Evolutionary conservation across 1,140 invertebrate genomes (phyloP).

Genomic region (Neotoxoptera formosana): DNA sequence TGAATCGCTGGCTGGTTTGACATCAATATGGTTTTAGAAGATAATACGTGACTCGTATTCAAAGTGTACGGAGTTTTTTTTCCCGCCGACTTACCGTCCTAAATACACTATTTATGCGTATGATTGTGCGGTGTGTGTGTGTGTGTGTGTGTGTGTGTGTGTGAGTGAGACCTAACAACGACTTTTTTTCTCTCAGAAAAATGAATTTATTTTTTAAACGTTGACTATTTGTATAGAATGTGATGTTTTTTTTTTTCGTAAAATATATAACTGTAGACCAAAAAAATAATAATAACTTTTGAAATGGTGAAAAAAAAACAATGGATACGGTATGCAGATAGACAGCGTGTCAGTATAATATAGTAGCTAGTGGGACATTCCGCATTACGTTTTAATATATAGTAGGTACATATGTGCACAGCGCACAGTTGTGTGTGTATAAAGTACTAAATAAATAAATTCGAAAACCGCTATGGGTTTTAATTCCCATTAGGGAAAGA

Average conservation of each 20-base stretch:
- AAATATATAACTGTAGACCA: background rate
- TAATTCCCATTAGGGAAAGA: slow-evolving; percentile 29
- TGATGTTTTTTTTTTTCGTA: background rate
- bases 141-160: background rate
- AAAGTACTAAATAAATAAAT: slow-evolving; percentile 22
- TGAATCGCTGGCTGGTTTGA: background rate
- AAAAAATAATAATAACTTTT: slow-evolving; percentile 16
- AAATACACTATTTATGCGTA: too few species aligned
- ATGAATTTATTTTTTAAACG: background rate
- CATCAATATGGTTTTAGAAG: background rate
- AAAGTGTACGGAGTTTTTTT: background rate
- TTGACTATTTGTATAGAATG: background rate
- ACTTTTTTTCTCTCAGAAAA: background rate
- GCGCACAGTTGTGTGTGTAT: background rate
- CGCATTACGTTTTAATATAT: background rate
- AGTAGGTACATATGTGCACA: background rate
- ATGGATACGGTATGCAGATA: slow-evolving; percentile 6
- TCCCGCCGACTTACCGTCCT: background rate
- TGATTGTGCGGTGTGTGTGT: background rate
- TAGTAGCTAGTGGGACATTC: background rate
- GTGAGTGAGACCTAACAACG: background rate
- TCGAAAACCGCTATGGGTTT: background rate
- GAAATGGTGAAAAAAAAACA: slow-evolving; percentile 29
- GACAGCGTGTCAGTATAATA: background rate
- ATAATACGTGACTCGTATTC: background rate